phyloP scores from a whole-genome alignment of 1,140 invertebrate species.

The Probaryconus sp. region DNA sequence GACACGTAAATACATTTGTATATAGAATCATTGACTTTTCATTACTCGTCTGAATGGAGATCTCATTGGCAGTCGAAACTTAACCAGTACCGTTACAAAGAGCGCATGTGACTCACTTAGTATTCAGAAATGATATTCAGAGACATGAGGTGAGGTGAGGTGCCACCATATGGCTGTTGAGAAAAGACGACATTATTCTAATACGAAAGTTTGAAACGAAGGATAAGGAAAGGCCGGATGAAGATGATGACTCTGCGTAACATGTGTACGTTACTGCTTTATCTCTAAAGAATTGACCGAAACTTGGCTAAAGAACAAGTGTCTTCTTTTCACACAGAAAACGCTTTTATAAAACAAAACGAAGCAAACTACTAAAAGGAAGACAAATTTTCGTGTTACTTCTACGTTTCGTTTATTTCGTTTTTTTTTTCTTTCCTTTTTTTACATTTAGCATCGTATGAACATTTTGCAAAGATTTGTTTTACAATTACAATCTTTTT shows the following conservation, averaged over 20 bases:
- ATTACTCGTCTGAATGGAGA: background rate
- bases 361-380: too few relatives aligned
- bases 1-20: too few relatives aligned
- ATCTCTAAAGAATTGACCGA: constrained; percentile 45
- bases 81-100: constrained; percentile 33
- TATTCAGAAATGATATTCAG: constrained; percentile 54
- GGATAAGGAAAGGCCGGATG: constrained; percentile 18
- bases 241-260: constrained; percentile 49
- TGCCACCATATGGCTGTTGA: constrained; percentile 39
- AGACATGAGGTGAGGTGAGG: constrained; percentile 13
- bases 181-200: constrained; percentile 54
- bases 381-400: constrained; percentile 4
- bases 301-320: constrained; percentile 24
- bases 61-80: constrained; percentile 26
- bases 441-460: too few relatives aligned
- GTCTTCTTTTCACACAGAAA: constrained; percentile 11
- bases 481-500: too few relatives aligned
- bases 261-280: constrained; percentile 42
- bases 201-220: constrained; percentile 37
- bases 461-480: too few relatives aligned
- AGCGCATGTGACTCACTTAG: constrained; percentile 26
- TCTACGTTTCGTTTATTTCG: too few relatives aligned
- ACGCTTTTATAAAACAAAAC: constrained; percentile 22
- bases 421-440: too few relatives aligned
- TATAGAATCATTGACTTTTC: too few relatives aligned